Evolutionary conservation across 2,888 invertebrate species (phyloP), one percentile per base, ranked within the genome.

Genomic region (Ophion ellenae): DNA sequence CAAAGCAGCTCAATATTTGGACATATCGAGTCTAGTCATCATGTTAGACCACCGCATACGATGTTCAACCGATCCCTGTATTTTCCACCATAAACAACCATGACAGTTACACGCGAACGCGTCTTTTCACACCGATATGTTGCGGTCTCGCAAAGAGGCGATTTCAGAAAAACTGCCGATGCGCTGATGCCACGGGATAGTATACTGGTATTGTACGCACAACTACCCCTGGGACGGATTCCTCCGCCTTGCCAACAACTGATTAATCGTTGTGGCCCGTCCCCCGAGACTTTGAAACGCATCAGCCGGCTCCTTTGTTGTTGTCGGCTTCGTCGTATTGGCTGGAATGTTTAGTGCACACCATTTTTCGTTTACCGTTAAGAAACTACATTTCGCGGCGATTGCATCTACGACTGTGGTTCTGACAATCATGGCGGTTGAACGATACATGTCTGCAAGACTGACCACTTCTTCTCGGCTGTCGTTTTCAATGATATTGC

Each of bases 221-320:
- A 81, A 81, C 81, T 79, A 84, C 89, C 90, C 89, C 83, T 87
- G 92, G 92, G 91, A 91, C 90, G 75, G 84, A 89, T 89, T 90
- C 91, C 91, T 90, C 89, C 91, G 92, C 90, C 93, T 93, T 92
- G 93, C 93, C 94, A 94, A 94, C 93, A 94, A 92, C 94, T 94
- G 94, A 94, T 94, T 94, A 94, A 94, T 94, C 94, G 93, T 93
- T 90, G 90, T 88, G 86, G 90, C 90, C 87, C 83, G 88, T 92
- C 93, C 91, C 90, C 87, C 89, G 91, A 91, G 87, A 91, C 90
- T 89, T 86, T 87, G 90, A 89, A 89, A 91, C 91, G 92, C 92
- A 93, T 92, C 91, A 90, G 90, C 91, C 90, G 91, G 92, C 91
- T 93, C 93, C 93, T 93, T 93, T 93, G 92, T 92, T 91, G 88